These are phyloP conservation scores for Tenualosa ilisha DNA, from an alignment of 2,797 vertebrate species.

Conservation along the genomic window DNA sequence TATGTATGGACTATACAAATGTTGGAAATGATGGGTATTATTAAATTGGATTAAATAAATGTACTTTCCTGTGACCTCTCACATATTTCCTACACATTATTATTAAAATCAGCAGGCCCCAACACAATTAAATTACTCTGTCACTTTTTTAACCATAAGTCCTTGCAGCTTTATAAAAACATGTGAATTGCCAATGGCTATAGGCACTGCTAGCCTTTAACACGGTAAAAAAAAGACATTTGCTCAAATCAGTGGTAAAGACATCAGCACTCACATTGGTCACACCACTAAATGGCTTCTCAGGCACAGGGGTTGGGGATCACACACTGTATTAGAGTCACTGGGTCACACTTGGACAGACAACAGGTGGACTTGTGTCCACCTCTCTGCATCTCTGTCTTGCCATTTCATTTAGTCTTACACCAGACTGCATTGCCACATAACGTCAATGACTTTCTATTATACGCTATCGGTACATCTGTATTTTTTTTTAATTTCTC, in stretches of 20 bases:
- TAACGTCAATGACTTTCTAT: too few relatives aligned
- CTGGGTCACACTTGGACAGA: neutral
- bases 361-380: neutral
- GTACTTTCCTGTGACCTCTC: neutral
- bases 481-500: neutral
- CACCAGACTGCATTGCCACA: too few relatives aligned
- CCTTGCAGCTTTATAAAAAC: neutral
- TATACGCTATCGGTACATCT: too few relatives aligned
- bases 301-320: neutral
- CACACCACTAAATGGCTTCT: neutral
- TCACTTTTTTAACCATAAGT: neutral
- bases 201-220: too few relatives aligned
- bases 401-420: too few relatives aligned
- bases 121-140: neutral
- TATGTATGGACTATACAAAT: neutral
- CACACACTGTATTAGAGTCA: too few relatives aligned
- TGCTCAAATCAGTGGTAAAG: neutral
- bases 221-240: too few relatives aligned
- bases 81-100: neutral
- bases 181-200: neutral
- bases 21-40: neutral
- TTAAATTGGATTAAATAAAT: neutral
- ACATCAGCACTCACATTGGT: neutral
- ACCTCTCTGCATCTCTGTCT: neutral
- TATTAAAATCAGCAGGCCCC: neutral